Evolutionary conservation across 2,888 invertebrate genomes (phyloP).

Genomic region (Seira ritae): DNA sequence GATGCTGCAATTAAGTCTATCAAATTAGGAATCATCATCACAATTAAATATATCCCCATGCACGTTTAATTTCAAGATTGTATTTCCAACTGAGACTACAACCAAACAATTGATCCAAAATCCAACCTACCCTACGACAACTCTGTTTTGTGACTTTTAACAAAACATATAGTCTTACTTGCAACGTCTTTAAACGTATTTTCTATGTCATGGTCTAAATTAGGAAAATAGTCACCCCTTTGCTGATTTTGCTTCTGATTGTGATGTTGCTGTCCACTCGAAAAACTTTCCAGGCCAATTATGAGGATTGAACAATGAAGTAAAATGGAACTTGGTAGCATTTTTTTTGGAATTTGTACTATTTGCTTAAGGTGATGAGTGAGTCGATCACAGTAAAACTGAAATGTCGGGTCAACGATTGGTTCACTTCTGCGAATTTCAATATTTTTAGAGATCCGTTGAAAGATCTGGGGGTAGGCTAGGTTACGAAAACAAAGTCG

Average conservation of each 20-base stretch:
- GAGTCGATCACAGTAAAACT: too few relatives aligned
- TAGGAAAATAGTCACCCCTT: constrained; percentile 37
- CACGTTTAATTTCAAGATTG: too few relatives aligned
- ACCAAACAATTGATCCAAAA: too few relatives aligned
- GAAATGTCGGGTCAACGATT: too few relatives aligned
- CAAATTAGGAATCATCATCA: not conserved
- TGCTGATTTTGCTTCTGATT: constrained; percentile 27
- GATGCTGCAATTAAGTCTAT: constrained; percentile 45
- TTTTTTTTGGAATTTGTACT: too few relatives aligned
- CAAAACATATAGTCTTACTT: constrained; percentile 38
- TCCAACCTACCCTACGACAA: not conserved
- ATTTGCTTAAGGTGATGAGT: too few relatives aligned
- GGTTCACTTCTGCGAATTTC: too few relatives aligned
- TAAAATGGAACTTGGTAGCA: constrained; percentile 28
- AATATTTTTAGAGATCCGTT: too few relatives aligned
- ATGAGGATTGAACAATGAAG: constrained; percentile 24
- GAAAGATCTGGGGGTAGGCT: too few relatives aligned
- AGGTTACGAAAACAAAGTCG: too few relatives aligned
- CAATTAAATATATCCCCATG: too few relatives aligned
- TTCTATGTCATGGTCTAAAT: constrained; percentile 37
- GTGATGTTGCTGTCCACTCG: not conserved
- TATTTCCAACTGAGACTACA: too few relatives aligned
- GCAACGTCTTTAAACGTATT: constrained; percentile 34
- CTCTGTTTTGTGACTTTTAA: constrained; percentile 1
- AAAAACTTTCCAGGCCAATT: constrained; percentile 23